Evolutionary conservation across 2,888 invertebrate species (phyloP).

Genomic region (Coenonympha arcania): DNA sequence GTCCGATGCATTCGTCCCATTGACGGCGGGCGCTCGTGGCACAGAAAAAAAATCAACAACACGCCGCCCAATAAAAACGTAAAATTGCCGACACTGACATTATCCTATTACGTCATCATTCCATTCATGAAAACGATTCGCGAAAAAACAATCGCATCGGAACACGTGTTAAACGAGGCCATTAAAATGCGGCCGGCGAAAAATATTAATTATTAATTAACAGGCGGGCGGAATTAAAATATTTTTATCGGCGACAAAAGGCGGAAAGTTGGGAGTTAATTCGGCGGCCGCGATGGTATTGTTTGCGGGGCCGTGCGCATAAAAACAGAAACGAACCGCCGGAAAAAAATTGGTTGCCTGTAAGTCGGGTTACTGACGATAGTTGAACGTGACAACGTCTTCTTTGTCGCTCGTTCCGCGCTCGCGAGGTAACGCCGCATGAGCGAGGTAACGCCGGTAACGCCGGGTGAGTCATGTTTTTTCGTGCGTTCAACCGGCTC

Average conservation of each 20-base stretch:
- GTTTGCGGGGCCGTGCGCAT: slow-evolving; percentile 69
- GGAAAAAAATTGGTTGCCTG: too few species aligned
- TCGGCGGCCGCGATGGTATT: slow-evolving; percentile 69
- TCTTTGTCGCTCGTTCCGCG: too few species aligned
- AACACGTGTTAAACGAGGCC: slow-evolving; percentile 68
- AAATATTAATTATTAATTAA: slow-evolving; percentile 75
- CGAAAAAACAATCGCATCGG: slow-evolving; percentile 60
- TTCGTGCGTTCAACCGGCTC: too few species aligned
- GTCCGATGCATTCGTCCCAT: slow-evolving; percentile 66
- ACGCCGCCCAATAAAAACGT: slow-evolving; percentile 70
- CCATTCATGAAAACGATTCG: slow-evolving; percentile 70
- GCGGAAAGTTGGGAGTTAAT: slow-evolving; percentile 71
- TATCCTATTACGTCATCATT: slow-evolving; percentile 74
- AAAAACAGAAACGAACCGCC: slow-evolving; percentile 59
- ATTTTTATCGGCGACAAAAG: slow-evolving; percentile 71
- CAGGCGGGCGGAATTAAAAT: slow-evolving; percentile 68
- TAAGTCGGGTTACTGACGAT: too few species aligned
- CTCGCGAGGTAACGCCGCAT: too few species aligned
- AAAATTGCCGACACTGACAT: slow-evolving; percentile 70
- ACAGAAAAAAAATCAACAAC: slow-evolving; percentile 62
- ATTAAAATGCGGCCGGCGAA: slow-evolving; percentile 65
- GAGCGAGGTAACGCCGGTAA: too few species aligned
- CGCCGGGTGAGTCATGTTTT: too few species aligned
- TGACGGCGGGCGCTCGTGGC: slow-evolving; percentile 59
- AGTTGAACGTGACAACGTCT: too few species aligned